Evolutionary conservation across 1,140 invertebrate genomes (phyloP).

Genomic region (Samia ricini): DNA sequence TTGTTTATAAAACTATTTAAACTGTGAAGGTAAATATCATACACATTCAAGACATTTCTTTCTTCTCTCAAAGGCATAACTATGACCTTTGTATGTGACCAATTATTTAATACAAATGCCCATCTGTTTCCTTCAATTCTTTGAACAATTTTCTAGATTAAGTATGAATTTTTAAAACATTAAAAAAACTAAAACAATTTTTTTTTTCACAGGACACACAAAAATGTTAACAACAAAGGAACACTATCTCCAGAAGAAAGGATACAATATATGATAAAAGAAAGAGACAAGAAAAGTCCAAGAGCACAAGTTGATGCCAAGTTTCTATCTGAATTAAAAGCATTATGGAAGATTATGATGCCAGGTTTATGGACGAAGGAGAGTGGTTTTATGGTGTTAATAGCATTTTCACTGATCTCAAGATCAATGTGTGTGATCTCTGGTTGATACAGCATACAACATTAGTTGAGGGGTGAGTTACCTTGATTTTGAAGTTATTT

Average conservation of each 20-base stretch:
- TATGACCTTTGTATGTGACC: no score
- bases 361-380: conserved; percentile 88
- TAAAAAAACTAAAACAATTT: neutral
- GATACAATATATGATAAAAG: conserved; percentile 87
- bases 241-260: conserved; percentile 79
- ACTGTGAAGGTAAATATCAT: no score
- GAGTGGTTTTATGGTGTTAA: conserved; percentile 87
- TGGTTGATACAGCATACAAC: conserved; percentile 98
- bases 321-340: conserved; percentile 88
- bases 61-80: no score
- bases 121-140: no score
- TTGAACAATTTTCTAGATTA: no score
- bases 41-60: no score
- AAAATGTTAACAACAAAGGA: conserved; percentile 32
- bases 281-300: conserved; percentile 80
- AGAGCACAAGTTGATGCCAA: conserved; percentile 92
- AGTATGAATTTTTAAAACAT: neutral
- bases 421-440: conserved; percentile 96
- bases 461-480: conserved; percentile 90
- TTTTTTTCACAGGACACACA: conserved; percentile 38
- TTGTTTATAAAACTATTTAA: no score
- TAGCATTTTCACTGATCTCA: conserved; percentile 89
- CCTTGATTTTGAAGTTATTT: no score
- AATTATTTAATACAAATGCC: no score
- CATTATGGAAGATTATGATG: conserved; percentile 90